Evolutionary conservation across 2,113 vertebrate species (phyloP).

Genomic region (Xyliphius kryptos): DNA sequence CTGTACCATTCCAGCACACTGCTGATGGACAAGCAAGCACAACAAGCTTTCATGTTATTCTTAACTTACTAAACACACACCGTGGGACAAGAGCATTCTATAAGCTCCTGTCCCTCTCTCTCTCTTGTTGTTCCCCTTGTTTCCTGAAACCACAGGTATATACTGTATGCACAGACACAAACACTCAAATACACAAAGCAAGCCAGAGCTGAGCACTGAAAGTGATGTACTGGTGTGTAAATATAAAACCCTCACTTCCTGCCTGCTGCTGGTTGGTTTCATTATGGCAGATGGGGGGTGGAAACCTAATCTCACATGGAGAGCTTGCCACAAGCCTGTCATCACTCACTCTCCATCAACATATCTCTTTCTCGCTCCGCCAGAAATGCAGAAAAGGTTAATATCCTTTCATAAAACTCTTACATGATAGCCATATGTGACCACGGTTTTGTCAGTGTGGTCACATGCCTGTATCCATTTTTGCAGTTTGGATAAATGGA

Average conservation of each 20-base stretch:
- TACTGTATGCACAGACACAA: constrained; percentile 20
- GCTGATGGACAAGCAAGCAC: too few relatives aligned
- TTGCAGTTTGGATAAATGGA: constrained; percentile 7
- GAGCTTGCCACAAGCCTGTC: constrained; percentile 52
- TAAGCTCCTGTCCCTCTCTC: too few relatives aligned
- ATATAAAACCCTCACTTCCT: constrained; percentile 67
- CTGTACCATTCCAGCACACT: too few relatives aligned
- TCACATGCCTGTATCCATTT: constrained; percentile 2
- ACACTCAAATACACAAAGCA: constrained; percentile 20
- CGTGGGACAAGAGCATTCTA: too few relatives aligned
- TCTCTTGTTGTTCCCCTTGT: too few relatives aligned
- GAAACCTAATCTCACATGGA: constrained; percentile 60
- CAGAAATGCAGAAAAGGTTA: constrained; percentile 26
- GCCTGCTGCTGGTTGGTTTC: constrained; percentile 54
- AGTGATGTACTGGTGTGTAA: constrained; percentile 61
- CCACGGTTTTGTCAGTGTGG: constrained; percentile 8
- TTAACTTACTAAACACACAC: too few relatives aligned
- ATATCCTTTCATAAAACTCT: constrained; percentile 16
- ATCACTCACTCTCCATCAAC: constrained; percentile 46
- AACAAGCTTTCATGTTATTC: too few relatives aligned
- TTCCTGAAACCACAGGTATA: too few relatives aligned
- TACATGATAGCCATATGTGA: constrained; percentile 23
- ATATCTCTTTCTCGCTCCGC: constrained; percentile 12
- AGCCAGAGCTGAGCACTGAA: constrained; percentile 23
- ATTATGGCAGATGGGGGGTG: constrained; percentile 46